These are phyloP conservation scores for Misgurnus mizolepis DNA, from an alignment of 2,113 vertebrate genomes.

Conservation along the genomic window DNA sequence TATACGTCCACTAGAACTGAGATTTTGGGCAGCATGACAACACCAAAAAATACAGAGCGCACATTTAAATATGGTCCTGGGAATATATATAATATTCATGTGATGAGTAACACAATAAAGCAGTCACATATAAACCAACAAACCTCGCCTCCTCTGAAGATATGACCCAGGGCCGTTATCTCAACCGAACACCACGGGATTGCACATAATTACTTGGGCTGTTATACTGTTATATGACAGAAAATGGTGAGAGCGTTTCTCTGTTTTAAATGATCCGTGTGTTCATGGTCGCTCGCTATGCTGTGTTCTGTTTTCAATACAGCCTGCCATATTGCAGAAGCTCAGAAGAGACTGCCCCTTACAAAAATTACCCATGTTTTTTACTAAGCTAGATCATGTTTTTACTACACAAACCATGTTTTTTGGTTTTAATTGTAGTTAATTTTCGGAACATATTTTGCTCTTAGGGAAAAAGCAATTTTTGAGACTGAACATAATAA, in stretches of 20 bases:
- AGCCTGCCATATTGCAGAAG: not conserved
- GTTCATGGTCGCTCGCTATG: not conserved
- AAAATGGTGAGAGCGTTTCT: not conserved
- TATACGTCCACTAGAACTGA: too few relatives aligned
- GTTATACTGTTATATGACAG: not conserved
- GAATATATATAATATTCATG: too few relatives aligned
- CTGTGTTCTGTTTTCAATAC: conserved; percentile 9
- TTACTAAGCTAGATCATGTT: too few relatives aligned
- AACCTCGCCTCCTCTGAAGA: not conserved
- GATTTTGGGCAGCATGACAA: too few relatives aligned
- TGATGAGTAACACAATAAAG: not conserved
- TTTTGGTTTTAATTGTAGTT: too few relatives aligned
- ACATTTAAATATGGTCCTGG: too few relatives aligned
- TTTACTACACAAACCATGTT: too few relatives aligned
- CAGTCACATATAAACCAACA: not conserved
- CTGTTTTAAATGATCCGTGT: conserved; percentile 18
- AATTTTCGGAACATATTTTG: not conserved
- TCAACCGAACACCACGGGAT: not conserved
- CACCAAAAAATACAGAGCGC: too few relatives aligned
- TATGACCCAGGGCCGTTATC: not conserved
- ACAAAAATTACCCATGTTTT: not conserved
- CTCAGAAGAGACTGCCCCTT: not conserved
- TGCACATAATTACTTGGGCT: not conserved
- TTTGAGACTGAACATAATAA: not conserved
- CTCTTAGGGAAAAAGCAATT: not conserved